Base-by-base conservation (phyloP, 2,797 vertebrate species). In the Cyprinodon diabolis region DNA sequence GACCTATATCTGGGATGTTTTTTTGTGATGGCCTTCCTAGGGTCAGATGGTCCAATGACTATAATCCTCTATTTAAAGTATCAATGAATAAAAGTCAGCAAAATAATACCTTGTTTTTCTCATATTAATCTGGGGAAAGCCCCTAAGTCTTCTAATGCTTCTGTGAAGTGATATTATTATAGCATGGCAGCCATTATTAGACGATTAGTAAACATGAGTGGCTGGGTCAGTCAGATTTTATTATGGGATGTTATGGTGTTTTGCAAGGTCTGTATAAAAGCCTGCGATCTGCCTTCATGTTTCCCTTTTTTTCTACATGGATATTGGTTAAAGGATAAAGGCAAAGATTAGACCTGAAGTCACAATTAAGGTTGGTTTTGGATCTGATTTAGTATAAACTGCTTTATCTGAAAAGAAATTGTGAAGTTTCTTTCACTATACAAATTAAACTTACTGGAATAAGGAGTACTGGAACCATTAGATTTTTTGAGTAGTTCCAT, bases 21-120 rank as follows among this genome's bases (percentile, higher is more conserved):
- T 84, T 81, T 76, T 77, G 82, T 84, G 83, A 83, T 8, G 63
- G 78, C 78, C 78, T 78, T 85, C 79, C 77, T 83, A 82, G 83
- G 87, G 75, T 79, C 81, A 87, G 81, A 80, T 63, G 23, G 86
- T 90, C 74, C 79, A 83, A 85, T 83, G 71, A 84, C 82, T 84
- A 78, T 93, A 92, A 92, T 91, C 92, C 90, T 84, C 79, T 81
- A 78, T 80, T 89, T 74, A 85, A 70, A 79, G 76, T 90, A 87
- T 87, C 85, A 83, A 68, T 9, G 63, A 84, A 86, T 84, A 91
- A 91, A 90, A 87, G 84, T 88, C 84, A 65, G 48, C 63, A 88
- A 90, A 91, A 91, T 88, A 92, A 92, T 77, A 86, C 86, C 77
- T 89, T 92, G 87, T 91, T 93, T 91, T 65, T 86, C 79, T 82